Conservation (phyloP, 2,888 invertebrate species). For the Selenia dentaria region DNA sequence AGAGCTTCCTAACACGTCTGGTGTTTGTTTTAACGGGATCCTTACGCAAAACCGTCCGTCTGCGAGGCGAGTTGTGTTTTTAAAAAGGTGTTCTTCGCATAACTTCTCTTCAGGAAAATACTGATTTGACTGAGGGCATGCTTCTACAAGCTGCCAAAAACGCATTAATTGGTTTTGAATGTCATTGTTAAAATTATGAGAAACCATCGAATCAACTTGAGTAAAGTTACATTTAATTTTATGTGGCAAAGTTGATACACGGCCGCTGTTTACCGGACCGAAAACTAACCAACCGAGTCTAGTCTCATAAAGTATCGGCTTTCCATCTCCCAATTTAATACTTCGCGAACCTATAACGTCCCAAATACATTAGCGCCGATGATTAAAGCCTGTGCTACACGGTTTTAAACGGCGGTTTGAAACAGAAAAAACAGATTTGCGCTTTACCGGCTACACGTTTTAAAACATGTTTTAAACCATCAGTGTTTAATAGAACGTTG, state of each 20-base stretch:
- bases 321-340: conserved; percentile 10
- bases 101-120: conserved; percentile 25
- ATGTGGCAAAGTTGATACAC: conserved; percentile 1
- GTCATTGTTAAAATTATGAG: neutral
- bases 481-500: too few species aligned
- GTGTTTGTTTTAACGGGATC: conserved; percentile 30
- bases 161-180: neutral
- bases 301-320: conserved; percentile 16
- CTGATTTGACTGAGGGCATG: neutral
- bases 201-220: neutral
- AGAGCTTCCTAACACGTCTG: conserved; percentile 30
- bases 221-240: conserved; percentile 8
- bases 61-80: conserved; percentile 32
- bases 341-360: conserved; percentile 10
- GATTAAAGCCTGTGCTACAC: too few species aligned
- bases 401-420: too few species aligned
- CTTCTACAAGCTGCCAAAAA: neutral
- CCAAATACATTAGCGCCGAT: conserved; percentile 5
- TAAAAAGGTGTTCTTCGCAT: conserved; percentile 36
- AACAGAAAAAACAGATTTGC: too few species aligned
- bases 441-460: too few species aligned
- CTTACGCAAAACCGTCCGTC: conserved; percentile 37
- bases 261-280: conserved; percentile 15
- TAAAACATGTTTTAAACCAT: too few species aligned
- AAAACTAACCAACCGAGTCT: conserved; percentile 23